Base-by-base conservation (phyloP, 2,888 invertebrate genomes). In the Hydriomena furcata region DNA sequence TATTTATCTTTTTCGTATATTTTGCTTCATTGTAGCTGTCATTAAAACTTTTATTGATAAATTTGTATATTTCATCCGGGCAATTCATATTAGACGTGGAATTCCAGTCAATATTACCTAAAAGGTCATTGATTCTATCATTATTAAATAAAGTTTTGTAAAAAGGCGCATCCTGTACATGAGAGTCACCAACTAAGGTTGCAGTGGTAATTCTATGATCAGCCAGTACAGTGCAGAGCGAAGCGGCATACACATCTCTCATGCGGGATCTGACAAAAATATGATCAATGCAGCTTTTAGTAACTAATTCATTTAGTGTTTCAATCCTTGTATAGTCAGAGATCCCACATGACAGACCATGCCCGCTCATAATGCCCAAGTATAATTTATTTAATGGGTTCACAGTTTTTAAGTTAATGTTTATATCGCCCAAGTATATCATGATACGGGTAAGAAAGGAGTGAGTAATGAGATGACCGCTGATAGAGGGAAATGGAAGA, bases 221-320 rank as follows among this genome's bases (percentile, higher is more conserved):
- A 7, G 38, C 38, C 7, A 38, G 38, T 5, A 38, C 28, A 6
- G 38, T 38, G 28, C 38, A 13, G 10, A 27, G 8, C 27, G 27
- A n/a, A n/a, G 27, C 27, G 8, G 2, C n/a, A 10, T 27, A 27
- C n/a, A 27, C 27, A 8, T 8, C 27, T 2, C 7, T 4, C 7
- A 8, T 3, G 1, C 8, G 27, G 1, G 27, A 20, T 28, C 28
- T 28, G 10, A 28, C 28, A 5, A 28, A 38, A 6, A 28, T 28
- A 25, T 38, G 38, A 27, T 38, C 38, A 1, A 28, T 38, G 10
- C 38, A 38, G 7, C 38, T 28, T 28, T 8, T 17, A 5, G 38
- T 38, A 8, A 38, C 7, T 1, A 17, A 20, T 8, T 38, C 20
- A 17, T 38, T 38, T 28, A 8, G 17, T 4, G 17, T 8, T 28